A percentile compares a stretch with the other conserved stretches of the same genome.
phyloP scores from a whole-genome alignment of 2,113 vertebrate genomes.

The Aphyosemion australe region DNA sequence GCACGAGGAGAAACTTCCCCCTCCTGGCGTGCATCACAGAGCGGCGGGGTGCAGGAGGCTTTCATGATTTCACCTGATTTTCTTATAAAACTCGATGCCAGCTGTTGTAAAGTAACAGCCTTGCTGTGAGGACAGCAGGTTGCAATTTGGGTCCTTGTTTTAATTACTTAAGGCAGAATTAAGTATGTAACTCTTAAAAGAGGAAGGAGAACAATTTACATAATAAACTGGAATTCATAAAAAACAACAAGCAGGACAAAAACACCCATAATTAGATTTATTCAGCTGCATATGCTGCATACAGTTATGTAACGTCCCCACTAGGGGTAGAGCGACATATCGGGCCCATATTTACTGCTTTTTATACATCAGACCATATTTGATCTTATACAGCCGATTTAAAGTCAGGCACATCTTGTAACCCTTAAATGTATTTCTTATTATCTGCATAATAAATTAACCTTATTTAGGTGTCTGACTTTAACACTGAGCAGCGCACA shows the following conservation, averaged over 20 bases:
- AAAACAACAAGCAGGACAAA: neutral
- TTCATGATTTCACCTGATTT: conserved; percentile 43
- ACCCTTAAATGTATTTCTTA: no score
- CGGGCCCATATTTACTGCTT: no score
- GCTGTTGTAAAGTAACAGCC: conserved; percentile 30
- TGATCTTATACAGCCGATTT: no score
- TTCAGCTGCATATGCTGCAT: no score
- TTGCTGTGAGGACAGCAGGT: conserved; percentile 40
- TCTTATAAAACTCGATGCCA: conserved; percentile 55
- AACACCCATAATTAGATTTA: no score
- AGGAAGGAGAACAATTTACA: neutral
- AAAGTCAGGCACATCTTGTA: no score
- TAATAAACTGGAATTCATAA: conserved; percentile 21
- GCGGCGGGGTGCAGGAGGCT: neutral
- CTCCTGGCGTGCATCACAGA: conserved; percentile 62
- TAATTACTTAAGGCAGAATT: conserved; percentile 37
- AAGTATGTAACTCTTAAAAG: conserved; percentile 12
- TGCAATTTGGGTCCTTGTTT: conserved; percentile 33
- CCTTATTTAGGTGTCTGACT: no score
- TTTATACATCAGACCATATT: no score
- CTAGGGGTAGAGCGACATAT: no score
- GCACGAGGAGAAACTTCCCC: conserved; percentile 65
- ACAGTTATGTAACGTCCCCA: no score
- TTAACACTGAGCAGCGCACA: no score
- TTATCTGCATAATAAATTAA: no score